Base-by-base conservation (phyloP, 2,113 vertebrate genomes). In the Semicossyphus pulcher region DNA sequence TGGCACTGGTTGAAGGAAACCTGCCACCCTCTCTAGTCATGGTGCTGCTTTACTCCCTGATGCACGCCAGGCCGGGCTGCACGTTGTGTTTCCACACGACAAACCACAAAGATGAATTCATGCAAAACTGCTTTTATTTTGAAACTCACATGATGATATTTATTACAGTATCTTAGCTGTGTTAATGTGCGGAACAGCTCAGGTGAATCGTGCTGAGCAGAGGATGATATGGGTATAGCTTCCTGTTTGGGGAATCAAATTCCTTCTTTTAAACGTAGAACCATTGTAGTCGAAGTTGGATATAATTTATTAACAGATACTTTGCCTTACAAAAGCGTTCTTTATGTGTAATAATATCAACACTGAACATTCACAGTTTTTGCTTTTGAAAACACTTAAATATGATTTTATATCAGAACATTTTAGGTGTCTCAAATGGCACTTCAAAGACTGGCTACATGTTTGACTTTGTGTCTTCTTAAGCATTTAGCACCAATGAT, bases 1-100 rank as follows among this genome's bases (percentile, higher is more conserved):
- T 93, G 89, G 92, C 91, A 93, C 88, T 56, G 88, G 92, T 88
- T 92, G 90, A 90, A 92, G 90, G 87, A 91, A 89, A 89, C 52
- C 88, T 93, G 90, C 90, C 88, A 92, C 89, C 88, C 86, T 92
- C 86, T 86, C 90, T 91, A 88, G 88, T 93, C 88, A 87, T 76
- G 89, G 84, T 65, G 76, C 88, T 84, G 73, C 84, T 90, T 77
- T 81, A 54, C 77, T 86, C 72, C 65, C 75, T 62, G 72, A 59
- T 73, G 74, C 68, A 64, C 70, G 75, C 78, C 73, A 76, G 73
- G 77, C 78, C 23, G 66, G n/a, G 78, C 48, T 36, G 71, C 66
- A 57, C 15, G 32, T 2, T 48, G 6, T 10, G 59, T 73, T 85
- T 84, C 78, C 76, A 80, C 76, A 68, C 53, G 66, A 78, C 67